These are phyloP conservation scores for Alosa sapidissima DNA, from an alignment of 2,797 vertebrate genomes.

Conservation along the genomic window DNA sequence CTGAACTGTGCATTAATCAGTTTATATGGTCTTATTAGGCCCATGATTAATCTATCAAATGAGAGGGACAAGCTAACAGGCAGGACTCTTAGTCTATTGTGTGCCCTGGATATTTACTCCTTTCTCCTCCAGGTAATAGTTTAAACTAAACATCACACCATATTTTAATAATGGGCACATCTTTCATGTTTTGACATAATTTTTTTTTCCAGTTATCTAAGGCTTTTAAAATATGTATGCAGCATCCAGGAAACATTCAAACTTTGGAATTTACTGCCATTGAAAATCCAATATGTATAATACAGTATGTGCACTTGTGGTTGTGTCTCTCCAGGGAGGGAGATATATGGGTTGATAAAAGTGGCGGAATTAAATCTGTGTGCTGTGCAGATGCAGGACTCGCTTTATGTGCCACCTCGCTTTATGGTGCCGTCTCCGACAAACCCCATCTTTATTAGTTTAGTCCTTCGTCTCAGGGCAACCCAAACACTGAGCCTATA, in stretches of 20 bases:
- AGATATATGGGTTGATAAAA: constrained; percentile 22
- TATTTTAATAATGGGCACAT: neutral
- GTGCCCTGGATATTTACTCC: neutral
- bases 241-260: neutral
- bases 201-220: neutral
- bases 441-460: neutral
- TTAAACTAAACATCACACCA: neutral
- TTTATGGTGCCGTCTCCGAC: neutral
- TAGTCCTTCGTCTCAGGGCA: neutral
- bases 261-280: neutral
- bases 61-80: neutral
- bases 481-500: neutral
- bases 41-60: neutral
- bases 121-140: neutral
- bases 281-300: constrained; percentile 9
- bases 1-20: neutral
- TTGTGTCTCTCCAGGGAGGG: neutral
- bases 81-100: neutral
- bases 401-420: neutral
- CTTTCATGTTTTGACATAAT: constrained; percentile 2
- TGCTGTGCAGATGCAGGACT: neutral
- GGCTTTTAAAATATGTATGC: constrained; percentile 13
- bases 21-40: neutral
- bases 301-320: neutral
- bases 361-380: neutral